Evolutionary conservation across 2,113 vertebrate species (phyloP), one percentile per base, ranked within the genome.

Genomic region (Aldabrachelys gigantea): DNA sequence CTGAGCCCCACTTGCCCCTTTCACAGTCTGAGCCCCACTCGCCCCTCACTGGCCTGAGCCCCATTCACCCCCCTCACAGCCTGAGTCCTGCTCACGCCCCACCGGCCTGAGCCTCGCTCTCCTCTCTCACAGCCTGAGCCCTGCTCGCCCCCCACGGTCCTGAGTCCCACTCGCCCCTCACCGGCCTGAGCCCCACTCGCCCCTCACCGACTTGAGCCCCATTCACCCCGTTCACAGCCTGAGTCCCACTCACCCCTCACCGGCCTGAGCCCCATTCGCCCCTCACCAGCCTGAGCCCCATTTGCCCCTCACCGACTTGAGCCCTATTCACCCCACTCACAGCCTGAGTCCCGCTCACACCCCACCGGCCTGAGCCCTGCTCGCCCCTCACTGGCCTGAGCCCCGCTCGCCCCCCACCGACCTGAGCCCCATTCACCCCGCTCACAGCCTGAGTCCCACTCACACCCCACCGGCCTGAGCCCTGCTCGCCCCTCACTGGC

Each of bases 141-240:
- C 22, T 3, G 4, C 24, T 24, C 22, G 9, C 24, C 8, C 54
- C 54, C 25, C 54, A 21, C 54, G n/a, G n/a, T n/a, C 29, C 62
- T 17, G 31, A 10, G 31, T 3, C 35, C 38, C 19, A 0, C 69
- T 35, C 13, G 2, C 59, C 14, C 59, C 3, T 17, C 31, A 6
- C 29, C 16, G 3, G 14, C 56, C 56, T 25, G 56, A 10, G 24
- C 22, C 9, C 24, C 3, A 3, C 24, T 25, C 56, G 6, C 54
- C 22, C 22, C 54, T 10, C 56, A 10, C 4, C 4, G 8, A 1
- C 56, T 25, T 57, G 56, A 10, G 25, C 24, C 24, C 56, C 8
- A 1, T 4, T 4, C 4, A 10, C 24, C 24, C 56, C n/a, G n/a
- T 10, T 57, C 56, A 10, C 8, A 3, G 1, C 56, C 56, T 57